Evolutionary conservation across 2,888 invertebrate genomes (phyloP), one percentile per base, ranked within the genome.

Genomic region (Nomada ferruginata): DNA sequence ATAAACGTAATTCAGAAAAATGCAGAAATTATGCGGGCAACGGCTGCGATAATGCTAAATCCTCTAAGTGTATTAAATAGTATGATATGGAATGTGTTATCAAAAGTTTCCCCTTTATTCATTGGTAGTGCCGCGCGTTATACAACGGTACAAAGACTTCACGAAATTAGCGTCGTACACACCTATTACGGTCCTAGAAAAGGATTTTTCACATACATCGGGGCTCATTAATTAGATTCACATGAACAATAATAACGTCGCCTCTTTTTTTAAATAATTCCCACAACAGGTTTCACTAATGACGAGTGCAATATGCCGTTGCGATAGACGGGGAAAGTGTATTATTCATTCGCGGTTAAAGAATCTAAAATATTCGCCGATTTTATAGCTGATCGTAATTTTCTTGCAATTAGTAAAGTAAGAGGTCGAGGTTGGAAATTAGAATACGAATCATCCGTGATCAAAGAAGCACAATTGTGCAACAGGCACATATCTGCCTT

Each of bases 321-420:
- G 57, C 23, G 23, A 57, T 82, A 82, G 60, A 53, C 77, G 71
- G 90, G 85, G 90, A 90, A 90, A 90, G 90, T 86, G 76, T 76
- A 83, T 50, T 50, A 83, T 50, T 50, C 52, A 61, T 78, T 65
- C 36, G 23, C 42, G 64, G 64, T 69, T 63, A 75, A 69, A 70
- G 70, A 47, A 69, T 61, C 36, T 63, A 15, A 5, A 52, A 15
- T 60, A 71, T 69, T 73, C 50, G 11, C 65, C 50, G 52, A 23
- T 36, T 53, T 44, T 55, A 44, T 69, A 13, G n/a, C 20, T 11
- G 42, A 78, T 68, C 52, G 11, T 42, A 65, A 68, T 2, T 29
- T 36, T n/a, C 13, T 55, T 23, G 13, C 47, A 13, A 47, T 47
- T 47, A 3, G 15, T 9, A 20, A 42, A 20, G 55, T 26, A 2